Conservation (phyloP, 2,888 invertebrate genomes). For the Thymelicus lineola region DNA sequence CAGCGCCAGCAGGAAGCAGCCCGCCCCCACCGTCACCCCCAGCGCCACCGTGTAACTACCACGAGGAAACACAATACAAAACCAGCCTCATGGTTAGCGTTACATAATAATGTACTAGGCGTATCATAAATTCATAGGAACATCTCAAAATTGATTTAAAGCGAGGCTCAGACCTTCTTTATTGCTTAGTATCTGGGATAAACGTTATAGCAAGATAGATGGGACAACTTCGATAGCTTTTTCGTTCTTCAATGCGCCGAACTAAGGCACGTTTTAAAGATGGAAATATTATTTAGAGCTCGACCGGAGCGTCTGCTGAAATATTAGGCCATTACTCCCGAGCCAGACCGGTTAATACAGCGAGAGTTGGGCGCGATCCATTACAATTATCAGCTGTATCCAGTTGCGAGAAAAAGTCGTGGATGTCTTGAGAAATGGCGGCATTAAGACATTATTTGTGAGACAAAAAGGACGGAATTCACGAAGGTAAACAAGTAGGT, state of each 20-base stretch:
- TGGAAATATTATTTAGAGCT: constrained; percentile 37
- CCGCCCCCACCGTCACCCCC: constrained; percentile 91
- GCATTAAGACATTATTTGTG: constrained; percentile 63
- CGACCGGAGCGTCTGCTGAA: constrained; percentile 40
- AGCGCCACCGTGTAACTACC: constrained; percentile 90
- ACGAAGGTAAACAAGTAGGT: constrained; percentile 64
- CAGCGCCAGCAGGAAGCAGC: constrained; percentile 88
- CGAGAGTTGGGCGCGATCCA: constrained; percentile 51
- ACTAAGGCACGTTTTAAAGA: constrained; percentile 35
- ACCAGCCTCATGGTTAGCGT: constrained; percentile 11
- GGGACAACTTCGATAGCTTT: constrained; percentile 35
- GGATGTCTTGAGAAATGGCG: constrained; percentile 58
- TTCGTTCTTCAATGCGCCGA: constrained; percentile 10
- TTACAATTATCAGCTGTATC: constrained; percentile 66
- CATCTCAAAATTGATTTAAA: constrained; percentile 37
- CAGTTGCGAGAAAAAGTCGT: constrained; percentile 53
- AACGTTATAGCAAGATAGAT: constrained; percentile 34
- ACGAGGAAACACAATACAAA: not conserved
- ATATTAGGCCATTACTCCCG: constrained; percentile 38
- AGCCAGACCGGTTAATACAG: constrained; percentile 42
- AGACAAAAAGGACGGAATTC: constrained; percentile 56
- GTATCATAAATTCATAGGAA: constrained; percentile 23
- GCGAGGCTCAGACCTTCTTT: constrained; percentile 30
- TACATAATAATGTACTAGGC: not conserved
- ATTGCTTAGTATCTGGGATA: constrained; percentile 34